Base-by-base conservation (phyloP, 2,888 invertebrate genomes). In the Alviniconcha strummeri region DNA sequence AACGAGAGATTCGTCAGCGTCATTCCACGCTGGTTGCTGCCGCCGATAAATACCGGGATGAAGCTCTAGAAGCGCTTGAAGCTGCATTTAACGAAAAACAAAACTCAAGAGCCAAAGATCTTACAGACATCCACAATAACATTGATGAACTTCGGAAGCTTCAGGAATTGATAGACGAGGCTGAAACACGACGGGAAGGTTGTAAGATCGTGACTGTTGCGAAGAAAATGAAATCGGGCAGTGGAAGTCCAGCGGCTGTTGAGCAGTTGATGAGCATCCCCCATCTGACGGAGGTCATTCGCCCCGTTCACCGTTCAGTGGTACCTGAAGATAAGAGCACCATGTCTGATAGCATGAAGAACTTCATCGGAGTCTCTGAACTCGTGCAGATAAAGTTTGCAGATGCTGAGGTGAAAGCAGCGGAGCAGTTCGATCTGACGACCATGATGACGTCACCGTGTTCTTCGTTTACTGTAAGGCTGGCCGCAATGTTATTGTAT, bases 311-410 rank as follows among this genome's bases (percentile, higher is more conserved):
- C n/a, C 19, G 4, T 9, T n/a, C 77, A 36, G n/a, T 57, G n/a
- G 13, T 19, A 5, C 19, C 36, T 56, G 19, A 9, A 57, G 57
- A 13, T 9, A 56, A 77, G 13, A 60, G 36, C n/a, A 55, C 75
- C 75, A 77, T 77, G 77, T 57, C n/a, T 19, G 57, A 17, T 4
- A 57, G 57, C 77, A 57, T 77, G 77, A 77, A 19, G 36, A 57
- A 77, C 4, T 77, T 77, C 57, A 77, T 77, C 19, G 57, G 77
- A n/a, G 17, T 5, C n/a, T n/a, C 19, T 11, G 6, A 11, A 19
- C 77, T 19, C 57, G 11, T 8, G 7, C 9, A 11, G 5, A 5
- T 17, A 13, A 57, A 0, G 5, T 9, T 9, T 13, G 7, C 54
- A 54, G 11, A 77, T 0, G 57, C 11, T 19, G 57, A 57, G 6